Evolutionary conservation across 92 coral and sea anemone genomes (phyloP).

Genomic region (Metridium senile): DNA sequence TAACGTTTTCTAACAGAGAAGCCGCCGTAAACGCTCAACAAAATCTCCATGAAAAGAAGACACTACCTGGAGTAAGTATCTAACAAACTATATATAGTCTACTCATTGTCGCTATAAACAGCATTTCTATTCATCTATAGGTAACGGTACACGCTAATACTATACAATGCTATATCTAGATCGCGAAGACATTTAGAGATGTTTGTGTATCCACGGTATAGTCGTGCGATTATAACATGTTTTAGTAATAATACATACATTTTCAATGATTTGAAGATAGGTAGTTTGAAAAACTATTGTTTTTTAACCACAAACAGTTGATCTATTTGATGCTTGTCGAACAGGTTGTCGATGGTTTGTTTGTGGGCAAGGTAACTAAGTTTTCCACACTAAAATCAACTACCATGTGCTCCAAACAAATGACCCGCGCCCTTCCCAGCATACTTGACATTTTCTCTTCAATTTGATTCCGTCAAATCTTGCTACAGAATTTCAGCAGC

Average conservation of each 20-base stretch:
- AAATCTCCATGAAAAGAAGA: conserved; percentile 91
- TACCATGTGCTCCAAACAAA: conserved; percentile 40
- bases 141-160: neutral
- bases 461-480: neutral
- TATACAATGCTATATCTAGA: neutral
- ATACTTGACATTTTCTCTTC: conserved; percentile 22
- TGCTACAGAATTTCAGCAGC: neutral
- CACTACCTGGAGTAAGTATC: conserved; percentile 89
- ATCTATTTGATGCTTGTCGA: neutral
- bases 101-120: neutral
- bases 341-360: neutral
- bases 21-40: conserved; percentile 86
- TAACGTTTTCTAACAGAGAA: conserved; percentile 82
- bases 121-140: neutral
- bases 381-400: neutral
- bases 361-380: conserved; percentile 4
- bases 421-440: conserved; percentile 17
- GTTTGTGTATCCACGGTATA: conserved; percentile 32
- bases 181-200: neutral
- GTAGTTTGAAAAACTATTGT: neutral
- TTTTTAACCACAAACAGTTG: too few relatives aligned
- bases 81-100: neutral
- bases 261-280: neutral
- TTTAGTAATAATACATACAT: neutral
- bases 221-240: neutral